A percentile compares a stretch with the other conserved stretches of the same genome.
Evolutionary conservation across 2,113 vertebrate species (phyloP).

Genomic region (Cairina moschata): DNA sequence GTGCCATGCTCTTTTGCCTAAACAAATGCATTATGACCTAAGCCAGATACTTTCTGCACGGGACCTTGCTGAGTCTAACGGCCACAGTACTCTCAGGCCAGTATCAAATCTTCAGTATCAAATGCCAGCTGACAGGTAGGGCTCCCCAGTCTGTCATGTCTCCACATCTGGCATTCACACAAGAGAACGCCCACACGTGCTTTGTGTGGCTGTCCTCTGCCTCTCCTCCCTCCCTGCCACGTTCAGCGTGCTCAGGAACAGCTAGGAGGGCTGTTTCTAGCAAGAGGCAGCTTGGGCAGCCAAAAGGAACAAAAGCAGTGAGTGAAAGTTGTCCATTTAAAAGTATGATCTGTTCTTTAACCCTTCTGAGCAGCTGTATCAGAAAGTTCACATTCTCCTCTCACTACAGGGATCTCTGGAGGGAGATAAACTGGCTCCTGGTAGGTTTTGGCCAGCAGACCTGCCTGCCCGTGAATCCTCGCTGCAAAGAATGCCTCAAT

Average conservation of each 20-base stretch:
- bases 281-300: background rate
- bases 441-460: slow-evolving; percentile 97
- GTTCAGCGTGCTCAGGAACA: background rate
- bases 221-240: too few relatives aligned
- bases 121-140: background rate
- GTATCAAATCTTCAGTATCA: background rate
- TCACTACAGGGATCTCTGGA: slow-evolving; percentile 88
- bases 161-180: background rate
- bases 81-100: background rate
- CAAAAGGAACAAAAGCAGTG: background rate
- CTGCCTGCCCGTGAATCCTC: slow-evolving; percentile 87
- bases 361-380: background rate
- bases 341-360: background rate
- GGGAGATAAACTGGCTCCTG: slow-evolving; percentile 92
- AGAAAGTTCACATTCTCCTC: background rate
- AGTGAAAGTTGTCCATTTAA: background rate
- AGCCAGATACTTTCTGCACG: background rate
- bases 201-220: background rate
- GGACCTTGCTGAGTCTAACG: background rate
- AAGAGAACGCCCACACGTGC: background rate
- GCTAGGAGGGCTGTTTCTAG: background rate
- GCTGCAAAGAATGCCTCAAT: slow-evolving; percentile 89
- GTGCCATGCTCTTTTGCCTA: background rate
- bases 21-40: background rate
- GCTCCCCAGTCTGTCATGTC: background rate